Percentiles rank a stretch among this genome's conserved stretches.
These are phyloP conservation scores for Percina caprodes DNA, from an alignment of 2,113 vertebrate species.

Conservation along the genomic window DNA sequence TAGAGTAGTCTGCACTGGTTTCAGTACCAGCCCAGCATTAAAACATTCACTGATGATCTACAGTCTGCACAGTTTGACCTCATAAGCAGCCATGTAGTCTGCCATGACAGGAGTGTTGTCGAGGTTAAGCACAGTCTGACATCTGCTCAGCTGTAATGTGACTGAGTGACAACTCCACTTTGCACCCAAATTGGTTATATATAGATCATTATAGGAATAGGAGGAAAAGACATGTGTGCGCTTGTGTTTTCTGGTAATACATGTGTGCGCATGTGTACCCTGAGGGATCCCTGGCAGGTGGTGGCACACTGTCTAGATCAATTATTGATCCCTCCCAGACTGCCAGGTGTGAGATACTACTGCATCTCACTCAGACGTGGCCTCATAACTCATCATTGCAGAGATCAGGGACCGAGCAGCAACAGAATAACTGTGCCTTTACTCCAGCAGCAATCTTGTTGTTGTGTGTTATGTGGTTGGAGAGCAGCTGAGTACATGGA, in stretches of 20 bases:
- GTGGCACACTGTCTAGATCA: constrained; percentile 63
- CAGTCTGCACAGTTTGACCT: constrained; percentile 31
- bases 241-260: constrained; percentile 14
- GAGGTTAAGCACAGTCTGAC: constrained; percentile 49
- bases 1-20: constrained; percentile 2
- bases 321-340: constrained; percentile 65
- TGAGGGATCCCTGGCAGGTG: constrained; percentile 51
- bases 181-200: constrained; percentile 15
- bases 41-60: background rate
- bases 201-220: constrained; percentile 21
- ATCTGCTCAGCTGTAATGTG: constrained; percentile 32
- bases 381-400: constrained; percentile 52
- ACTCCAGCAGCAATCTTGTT: background rate
- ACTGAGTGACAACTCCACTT: constrained; percentile 38
- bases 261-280: constrained; percentile 26
- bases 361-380: constrained; percentile 49
- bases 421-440: background rate
- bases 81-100: background rate
- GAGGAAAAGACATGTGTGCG: background rate
- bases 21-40: background rate
- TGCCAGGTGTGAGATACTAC: constrained; percentile 53
- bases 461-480: background rate
- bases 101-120: constrained; percentile 17
- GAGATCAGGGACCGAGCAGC: constrained; percentile 5
- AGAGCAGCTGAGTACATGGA: background rate